Evolutionary conservation across 1,140 invertebrate species (phyloP).

Genomic region (Oncopodura yosiiana): DNA sequence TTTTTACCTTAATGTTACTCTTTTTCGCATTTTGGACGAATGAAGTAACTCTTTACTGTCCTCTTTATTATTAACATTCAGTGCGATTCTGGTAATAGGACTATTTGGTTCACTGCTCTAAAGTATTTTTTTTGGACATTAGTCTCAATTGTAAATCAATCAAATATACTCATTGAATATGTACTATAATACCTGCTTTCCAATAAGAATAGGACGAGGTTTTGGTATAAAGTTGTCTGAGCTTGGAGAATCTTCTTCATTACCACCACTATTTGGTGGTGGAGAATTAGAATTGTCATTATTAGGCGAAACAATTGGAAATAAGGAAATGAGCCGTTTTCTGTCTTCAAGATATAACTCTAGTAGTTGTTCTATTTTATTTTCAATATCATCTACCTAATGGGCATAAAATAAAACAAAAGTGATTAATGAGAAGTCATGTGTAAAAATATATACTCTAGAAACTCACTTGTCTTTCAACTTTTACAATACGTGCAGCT

Average conservation of each 20-base stretch:
- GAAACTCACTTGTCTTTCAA: constrained; percentile 75
- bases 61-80: constrained; percentile 10
- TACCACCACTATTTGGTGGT: neutral
- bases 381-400: constrained; percentile 85
- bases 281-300: constrained; percentile 15
- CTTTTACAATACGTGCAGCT: constrained; percentile 85
- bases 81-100: constrained; percentile 15
- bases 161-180: neutral
- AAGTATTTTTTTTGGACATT: neutral
- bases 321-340: constrained; percentile 50
- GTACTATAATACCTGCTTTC: constrained; percentile 25
- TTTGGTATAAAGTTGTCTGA: constrained; percentile 3
- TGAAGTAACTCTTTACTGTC: constrained; percentile 5
- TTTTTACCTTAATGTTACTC: constrained; percentile 31
- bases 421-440: neutral
- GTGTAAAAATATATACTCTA: constrained; percentile 7
- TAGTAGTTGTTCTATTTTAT: constrained; percentile 82
- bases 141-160: neutral
- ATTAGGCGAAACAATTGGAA: constrained; percentile 5
- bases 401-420: neutral
- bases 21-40: constrained; percentile 30
- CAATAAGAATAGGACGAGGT: constrained; percentile 26
- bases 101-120: constrained; percentile 33
- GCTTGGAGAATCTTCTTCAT: neutral
- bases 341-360: constrained; percentile 87